These are phyloP conservation scores for Regulus satrapa DNA, from an alignment of 2,113 vertebrate species.

Conservation along the genomic window DNA sequence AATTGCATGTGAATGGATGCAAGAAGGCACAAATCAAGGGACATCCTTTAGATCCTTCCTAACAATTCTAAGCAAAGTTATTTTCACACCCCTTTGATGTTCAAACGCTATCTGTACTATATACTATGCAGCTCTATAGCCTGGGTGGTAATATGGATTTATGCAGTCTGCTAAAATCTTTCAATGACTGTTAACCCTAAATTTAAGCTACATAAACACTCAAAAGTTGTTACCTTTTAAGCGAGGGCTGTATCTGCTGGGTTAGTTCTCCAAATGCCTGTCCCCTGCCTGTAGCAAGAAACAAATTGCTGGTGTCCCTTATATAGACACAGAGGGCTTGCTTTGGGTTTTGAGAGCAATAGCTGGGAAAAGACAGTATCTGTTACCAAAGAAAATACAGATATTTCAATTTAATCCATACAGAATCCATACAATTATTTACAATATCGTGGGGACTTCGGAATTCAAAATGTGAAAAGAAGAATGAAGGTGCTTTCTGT, in stretches of 20 bases:
- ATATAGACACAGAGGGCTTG: background rate
- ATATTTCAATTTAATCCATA: background rate
- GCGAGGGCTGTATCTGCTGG: background rate
- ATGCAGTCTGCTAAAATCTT: background rate
- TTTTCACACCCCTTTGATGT: background rate
- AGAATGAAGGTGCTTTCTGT: background rate
- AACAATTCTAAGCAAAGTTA: background rate
- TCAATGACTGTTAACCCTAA: background rate
- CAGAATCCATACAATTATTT: background rate
- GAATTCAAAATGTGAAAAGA: background rate
- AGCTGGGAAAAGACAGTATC: background rate
- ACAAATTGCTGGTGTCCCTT: fast-evolving
- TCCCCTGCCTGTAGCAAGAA: background rate
- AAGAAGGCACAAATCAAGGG: background rate
- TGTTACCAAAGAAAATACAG: background rate
- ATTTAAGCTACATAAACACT: background rate
- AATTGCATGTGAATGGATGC: background rate
- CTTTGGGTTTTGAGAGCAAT: background rate
- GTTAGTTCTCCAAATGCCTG: background rate
- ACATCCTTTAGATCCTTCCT: background rate
- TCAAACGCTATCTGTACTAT: background rate
- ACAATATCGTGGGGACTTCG: background rate
- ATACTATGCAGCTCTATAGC: background rate
- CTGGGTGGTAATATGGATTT: background rate
- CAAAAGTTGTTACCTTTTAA: background rate